Conservation (phyloP, 2,888 invertebrate genomes). For the Tenthredo livida region DNA sequence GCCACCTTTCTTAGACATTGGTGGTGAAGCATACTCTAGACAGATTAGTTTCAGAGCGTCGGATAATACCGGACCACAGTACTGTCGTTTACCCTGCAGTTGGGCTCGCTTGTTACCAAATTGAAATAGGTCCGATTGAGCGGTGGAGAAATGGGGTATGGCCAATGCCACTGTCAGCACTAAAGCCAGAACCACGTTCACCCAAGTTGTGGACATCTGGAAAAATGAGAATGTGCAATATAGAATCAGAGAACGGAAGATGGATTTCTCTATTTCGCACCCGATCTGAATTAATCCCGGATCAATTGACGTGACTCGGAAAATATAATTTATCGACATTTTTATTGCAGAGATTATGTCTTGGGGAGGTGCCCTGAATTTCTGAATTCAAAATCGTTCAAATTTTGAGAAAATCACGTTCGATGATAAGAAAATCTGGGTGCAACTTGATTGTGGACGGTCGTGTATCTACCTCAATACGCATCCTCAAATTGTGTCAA, state of each 20-base stretch:
- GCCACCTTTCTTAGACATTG: slow-evolving; percentile 73
- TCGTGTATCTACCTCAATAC: background rate
- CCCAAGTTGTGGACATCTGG: slow-evolving; percentile 72
- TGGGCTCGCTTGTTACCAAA: slow-evolving; percentile 61
- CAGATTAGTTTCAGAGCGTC: slow-evolving; percentile 66
- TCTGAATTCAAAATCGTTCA: too few species aligned
- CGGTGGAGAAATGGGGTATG: slow-evolving; percentile 63
- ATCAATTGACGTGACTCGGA: too few species aligned
- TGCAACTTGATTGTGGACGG: background rate
- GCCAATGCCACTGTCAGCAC: slow-evolving; percentile 66
- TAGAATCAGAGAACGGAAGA: too few species aligned
- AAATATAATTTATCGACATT: too few species aligned
- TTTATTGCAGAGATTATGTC: too few species aligned
- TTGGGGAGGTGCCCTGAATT: too few species aligned
- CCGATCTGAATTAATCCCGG: too few species aligned
- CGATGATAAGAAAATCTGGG: background rate
- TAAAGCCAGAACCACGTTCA: slow-evolving; percentile 66
- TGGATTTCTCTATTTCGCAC: too few species aligned
- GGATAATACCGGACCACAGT: slow-evolving; percentile 75
- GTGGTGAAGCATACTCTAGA: slow-evolving; percentile 55
- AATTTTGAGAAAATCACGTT: too few species aligned
- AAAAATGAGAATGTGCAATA: slow-evolving; percentile 42
- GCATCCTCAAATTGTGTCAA: slow-evolving; percentile 35
- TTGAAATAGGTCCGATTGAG: slow-evolving; percentile 66
- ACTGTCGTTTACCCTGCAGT: slow-evolving; percentile 61